Evolutionary conservation across 2,797 vertebrate genomes (phyloP).

Genomic region (Pangasius krempfi): DNA sequence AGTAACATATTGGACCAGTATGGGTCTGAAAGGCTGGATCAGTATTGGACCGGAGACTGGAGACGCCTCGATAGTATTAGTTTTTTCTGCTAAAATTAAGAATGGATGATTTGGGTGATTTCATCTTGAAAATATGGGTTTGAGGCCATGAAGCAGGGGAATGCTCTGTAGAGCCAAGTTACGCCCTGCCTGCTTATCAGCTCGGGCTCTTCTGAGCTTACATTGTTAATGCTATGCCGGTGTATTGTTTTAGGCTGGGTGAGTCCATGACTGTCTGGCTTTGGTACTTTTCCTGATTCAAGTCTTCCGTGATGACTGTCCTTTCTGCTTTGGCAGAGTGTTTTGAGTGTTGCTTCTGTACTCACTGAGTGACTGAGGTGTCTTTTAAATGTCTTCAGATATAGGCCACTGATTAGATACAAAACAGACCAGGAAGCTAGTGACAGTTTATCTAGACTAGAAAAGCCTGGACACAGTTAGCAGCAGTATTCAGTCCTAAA

Average conservation of each 20-base stretch:
- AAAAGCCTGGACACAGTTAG: conserved; percentile 16
- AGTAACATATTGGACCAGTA: neutral
- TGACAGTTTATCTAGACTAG: conserved; percentile 32
- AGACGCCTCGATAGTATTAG: neutral
- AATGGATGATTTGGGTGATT: neutral
- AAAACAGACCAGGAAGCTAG: conserved; percentile 5
- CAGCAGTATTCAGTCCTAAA: neutral
- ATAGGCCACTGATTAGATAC: conserved; percentile 30
- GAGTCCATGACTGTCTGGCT: conserved; percentile 7
- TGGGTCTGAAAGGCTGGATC: neutral
- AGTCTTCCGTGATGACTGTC: conserved; percentile 32
- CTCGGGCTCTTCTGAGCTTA: neutral
- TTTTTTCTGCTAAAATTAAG: neutral
- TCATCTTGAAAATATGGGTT: neutral
- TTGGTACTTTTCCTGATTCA: conserved; percentile 32
- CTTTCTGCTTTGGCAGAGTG: conserved; percentile 4
- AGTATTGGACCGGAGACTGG: neutral
- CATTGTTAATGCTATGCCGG: neutral
- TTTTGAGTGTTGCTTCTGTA: conserved; percentile 6
- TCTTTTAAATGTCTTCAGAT: conserved; percentile 28
- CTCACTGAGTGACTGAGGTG: conserved; percentile 17
- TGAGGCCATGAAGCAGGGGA: neutral
- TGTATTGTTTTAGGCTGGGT: conserved; percentile 10
- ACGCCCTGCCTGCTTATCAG: neutral
- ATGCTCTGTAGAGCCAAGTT: neutral